Evolutionary conservation across 1,140 invertebrate genomes (phyloP), one percentile per base, ranked within the genome.

Genomic region (Cyphomyrmex costatus): DNA sequence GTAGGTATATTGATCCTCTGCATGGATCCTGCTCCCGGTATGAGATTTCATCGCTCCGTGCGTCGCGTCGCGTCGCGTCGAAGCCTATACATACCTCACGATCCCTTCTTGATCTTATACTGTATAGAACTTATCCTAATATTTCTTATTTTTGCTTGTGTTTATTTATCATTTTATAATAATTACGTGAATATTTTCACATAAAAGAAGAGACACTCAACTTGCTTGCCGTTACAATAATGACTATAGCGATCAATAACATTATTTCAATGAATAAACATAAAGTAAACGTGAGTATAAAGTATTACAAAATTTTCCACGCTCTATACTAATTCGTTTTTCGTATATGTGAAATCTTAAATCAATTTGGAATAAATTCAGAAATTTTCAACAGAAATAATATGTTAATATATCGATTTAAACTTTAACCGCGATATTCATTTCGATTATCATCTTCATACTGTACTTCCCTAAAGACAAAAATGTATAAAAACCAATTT

Each of bases 1-100:
- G 36, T 33, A 0, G 33, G 1, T 30, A 65, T 16, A 63, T 78
- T 65, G 60, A 88, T 46, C 24, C n/a, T n/a, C n/a, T n/a, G n/a
- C n/a, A n/a, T 14, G 6, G 68, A 74, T 74, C 68, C 53, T n/a
- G n/a, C n/a, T n/a, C n/a, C n/a, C n/a, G n/a, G n/a, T n/a, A n/a
- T n/a, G n/a, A n/a, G n/a, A n/a, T n/a, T n/a, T n/a, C n/a, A n/a
- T n/a, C n/a, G n/a, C n/a, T n/a, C n/a, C n/a, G n/a, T n/a, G n/a
- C n/a, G n/a, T n/a, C n/a, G n/a, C n/a, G n/a, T n/a, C n/a, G n/a
- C n/a, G n/a, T n/a, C n/a, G n/a, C n/a, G n/a, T n/a, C n/a, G n/a
- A n/a, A n/a, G n/a, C n/a, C n/a, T n/a, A n/a, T n/a, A n/a, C n/a
- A n/a, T n/a, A n/a, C n/a, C n/a, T n/a, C n/a, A n/a, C n/a, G n/a